These are phyloP conservation scores for Athene noctua DNA, from an alignment of 2,113 vertebrate genomes.

Conservation along the genomic window DNA sequence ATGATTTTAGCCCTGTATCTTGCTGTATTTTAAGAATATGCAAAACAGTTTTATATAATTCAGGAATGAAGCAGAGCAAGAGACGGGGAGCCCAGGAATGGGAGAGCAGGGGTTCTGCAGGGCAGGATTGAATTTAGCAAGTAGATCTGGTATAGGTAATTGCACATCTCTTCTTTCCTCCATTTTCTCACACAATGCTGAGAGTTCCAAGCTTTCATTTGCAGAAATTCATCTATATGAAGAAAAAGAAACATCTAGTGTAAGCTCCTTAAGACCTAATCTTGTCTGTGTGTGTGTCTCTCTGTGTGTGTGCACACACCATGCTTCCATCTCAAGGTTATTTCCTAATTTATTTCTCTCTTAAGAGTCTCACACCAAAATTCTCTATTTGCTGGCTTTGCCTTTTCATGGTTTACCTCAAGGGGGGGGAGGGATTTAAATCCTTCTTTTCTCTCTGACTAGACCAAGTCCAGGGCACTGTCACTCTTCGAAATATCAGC, in stretches of 20 bases:
- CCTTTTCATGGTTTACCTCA: slow-evolving; percentile 26
- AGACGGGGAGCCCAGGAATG: background rate
- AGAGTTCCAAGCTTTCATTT: slow-evolving; percentile 26
- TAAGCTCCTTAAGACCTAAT: slow-evolving; percentile 63
- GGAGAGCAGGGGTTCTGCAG: background rate
- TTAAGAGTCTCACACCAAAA: slow-evolving; percentile 14
- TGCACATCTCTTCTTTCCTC: background rate
- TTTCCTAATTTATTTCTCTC: slow-evolving; percentile 45
- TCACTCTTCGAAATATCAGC: slow-evolving; percentile 94
- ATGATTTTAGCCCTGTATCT: background rate
- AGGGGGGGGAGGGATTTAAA: slow-evolving; percentile 36
- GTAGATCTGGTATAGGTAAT: background rate
- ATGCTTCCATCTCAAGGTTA: slow-evolving; percentile 38
- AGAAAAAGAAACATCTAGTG: slow-evolving; percentile 26
- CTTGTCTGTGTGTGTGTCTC: background rate
- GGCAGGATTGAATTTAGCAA: background rate
- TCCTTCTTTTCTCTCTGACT: slow-evolving; percentile 63
- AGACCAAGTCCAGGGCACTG: slow-evolving; percentile 97
- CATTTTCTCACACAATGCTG: background rate
- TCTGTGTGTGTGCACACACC: background rate
- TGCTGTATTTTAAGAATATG: background rate
- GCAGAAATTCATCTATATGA: slow-evolving; percentile 13
- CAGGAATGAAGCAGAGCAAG: background rate
- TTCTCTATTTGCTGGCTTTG: slow-evolving; percentile 36
- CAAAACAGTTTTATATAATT: background rate